Evolutionary conservation across 1,140 invertebrate genomes (phyloP).

Genomic region (Zaprionus lachaisei): DNA sequence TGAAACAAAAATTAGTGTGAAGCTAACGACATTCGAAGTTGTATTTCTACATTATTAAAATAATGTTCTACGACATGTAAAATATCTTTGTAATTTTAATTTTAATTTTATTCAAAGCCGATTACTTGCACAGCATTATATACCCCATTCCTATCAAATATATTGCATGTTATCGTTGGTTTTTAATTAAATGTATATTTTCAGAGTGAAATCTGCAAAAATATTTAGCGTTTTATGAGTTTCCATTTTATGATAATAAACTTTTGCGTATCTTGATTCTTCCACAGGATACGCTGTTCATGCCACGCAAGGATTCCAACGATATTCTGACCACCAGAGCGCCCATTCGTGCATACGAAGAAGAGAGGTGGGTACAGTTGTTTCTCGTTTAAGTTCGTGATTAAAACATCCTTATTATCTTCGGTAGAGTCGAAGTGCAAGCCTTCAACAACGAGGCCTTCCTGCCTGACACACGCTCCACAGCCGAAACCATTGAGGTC

Average conservation of each 20-base stretch:
- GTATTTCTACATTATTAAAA: not conserved
- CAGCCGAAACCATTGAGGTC: conserved; percentile 68
- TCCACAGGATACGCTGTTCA: conserved; percentile 72
- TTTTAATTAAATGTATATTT: conserved; percentile 4
- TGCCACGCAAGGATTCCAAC: conserved; percentile 78
- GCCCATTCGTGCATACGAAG: conserved; percentile 76
- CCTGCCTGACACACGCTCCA: conserved; percentile 65
- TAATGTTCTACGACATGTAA: not conserved
- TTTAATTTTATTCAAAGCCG: not conserved
- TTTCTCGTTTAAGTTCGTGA: not conserved
- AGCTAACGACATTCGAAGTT: not conserved
- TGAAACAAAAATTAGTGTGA: too few relatives aligned
- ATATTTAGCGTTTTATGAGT: not conserved
- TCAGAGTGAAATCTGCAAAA: not conserved
- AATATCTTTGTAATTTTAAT: not conserved
- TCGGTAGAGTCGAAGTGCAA: conserved; percentile 58
- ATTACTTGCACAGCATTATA: not conserved
- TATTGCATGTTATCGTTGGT: not conserved
- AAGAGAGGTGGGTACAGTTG: conserved; percentile 58
- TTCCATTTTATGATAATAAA: not conserved
- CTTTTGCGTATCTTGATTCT: not conserved
- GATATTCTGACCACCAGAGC: conserved; percentile 69
- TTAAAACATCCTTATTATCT: not conserved
- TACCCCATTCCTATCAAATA: not conserved
- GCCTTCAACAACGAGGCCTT: conserved; percentile 68